These are phyloP conservation scores for Enteromius mattozi DNA, from an alignment of 2,797 vertebrate species.

Conservation along the genomic window DNA sequence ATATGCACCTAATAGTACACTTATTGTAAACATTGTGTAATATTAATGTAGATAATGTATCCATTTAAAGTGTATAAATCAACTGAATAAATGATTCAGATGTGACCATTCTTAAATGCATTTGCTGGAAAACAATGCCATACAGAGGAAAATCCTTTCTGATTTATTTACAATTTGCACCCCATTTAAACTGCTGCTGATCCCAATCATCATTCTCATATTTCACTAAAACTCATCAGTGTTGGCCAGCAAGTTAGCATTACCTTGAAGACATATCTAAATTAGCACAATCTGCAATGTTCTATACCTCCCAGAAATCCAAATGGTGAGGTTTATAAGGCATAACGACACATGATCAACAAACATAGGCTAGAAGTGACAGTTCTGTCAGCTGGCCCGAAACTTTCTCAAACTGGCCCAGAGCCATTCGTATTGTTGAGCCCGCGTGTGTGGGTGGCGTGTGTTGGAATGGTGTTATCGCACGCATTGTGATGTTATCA, in stretches of 20 bases:
- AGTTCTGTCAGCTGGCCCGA: slow-evolving; percentile 11
- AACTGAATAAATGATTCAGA: neutral
- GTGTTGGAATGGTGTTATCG: slow-evolving; percentile 40
- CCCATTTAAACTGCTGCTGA: neutral
- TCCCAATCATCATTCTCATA: neutral
- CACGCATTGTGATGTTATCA: slow-evolving; percentile 47
- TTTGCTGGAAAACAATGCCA: neutral
- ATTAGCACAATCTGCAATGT: neutral
- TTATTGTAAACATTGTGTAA: neutral
- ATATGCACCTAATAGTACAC: too few species aligned
- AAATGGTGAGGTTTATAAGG: neutral
- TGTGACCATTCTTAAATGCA: neutral
- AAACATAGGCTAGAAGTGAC: slow-evolving; percentile 2
- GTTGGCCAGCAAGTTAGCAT: neutral
- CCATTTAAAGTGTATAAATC: neutral
- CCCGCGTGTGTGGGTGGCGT: slow-evolving; percentile 9
- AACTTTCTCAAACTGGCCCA: slow-evolving; percentile 32
- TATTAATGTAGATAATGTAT: neutral
- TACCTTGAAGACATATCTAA: neutral
- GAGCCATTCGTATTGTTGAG: slow-evolving; percentile 18
- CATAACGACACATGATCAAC: slow-evolving; percentile 14
- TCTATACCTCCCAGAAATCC: neutral
- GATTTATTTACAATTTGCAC: slow-evolving; percentile 1
- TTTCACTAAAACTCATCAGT: slow-evolving; percentile 5
- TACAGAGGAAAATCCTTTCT: neutral